These are phyloP conservation scores for Poecilia latipinna DNA, from an alignment of 2,113 vertebrate genomes.

Conservation along the genomic window DNA sequence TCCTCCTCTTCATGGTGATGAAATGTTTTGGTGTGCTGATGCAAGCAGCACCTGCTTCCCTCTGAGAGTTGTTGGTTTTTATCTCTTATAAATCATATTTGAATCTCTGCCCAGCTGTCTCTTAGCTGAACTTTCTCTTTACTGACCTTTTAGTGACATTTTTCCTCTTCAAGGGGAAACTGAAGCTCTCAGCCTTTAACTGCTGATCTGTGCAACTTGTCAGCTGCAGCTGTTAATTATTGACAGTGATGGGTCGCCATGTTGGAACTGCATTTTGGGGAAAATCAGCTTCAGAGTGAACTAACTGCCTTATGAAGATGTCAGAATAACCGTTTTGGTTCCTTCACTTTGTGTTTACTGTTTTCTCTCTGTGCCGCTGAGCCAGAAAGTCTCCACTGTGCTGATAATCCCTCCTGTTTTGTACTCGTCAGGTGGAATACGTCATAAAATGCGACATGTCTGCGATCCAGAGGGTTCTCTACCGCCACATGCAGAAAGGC, in stretches of 20 bases:
- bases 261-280: background rate
- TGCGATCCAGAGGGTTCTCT: slow-evolving; percentile 96
- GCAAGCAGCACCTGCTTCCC: background rate
- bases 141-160: background rate
- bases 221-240: slow-evolving; percentile 9
- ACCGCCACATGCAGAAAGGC: slow-evolving; percentile 98
- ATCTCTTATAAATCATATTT: background rate
- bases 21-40: background rate
- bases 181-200: slow-evolving; percentile 7
- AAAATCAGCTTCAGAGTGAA: background rate
- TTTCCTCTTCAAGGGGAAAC: background rate
- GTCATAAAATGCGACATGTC: slow-evolving; percentile 99
- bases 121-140: background rate
- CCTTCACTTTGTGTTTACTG: background rate
- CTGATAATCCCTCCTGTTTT: background rate
- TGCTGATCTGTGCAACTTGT: background rate
- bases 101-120: background rate
- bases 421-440: slow-evolving; percentile 90
- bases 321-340: too few relatives aligned
- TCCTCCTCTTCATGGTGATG: background rate
- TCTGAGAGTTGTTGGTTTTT: background rate
- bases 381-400: background rate
- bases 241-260: background rate
- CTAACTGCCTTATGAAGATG: background rate
- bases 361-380: background rate